These are phyloP conservation scores for Diadegma fenestrale DNA, from an alignment of 2,888 invertebrate genomes.

Conservation along the genomic window DNA sequence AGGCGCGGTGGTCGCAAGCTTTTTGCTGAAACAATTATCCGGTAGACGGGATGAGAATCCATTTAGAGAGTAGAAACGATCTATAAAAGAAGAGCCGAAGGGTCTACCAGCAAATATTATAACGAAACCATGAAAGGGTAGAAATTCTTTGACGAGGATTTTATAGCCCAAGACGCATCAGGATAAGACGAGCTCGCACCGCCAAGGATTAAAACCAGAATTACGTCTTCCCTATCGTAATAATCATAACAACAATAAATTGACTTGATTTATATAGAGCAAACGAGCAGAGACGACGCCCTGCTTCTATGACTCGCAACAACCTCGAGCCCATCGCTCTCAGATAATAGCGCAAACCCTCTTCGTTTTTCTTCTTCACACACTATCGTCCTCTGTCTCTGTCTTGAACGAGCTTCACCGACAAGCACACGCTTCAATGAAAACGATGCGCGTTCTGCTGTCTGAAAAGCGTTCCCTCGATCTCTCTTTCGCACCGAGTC, in stretches of 20 bases:
- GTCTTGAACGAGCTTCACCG: neutral
- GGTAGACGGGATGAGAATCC: conserved; percentile 33
- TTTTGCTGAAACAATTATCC: conserved; percentile 55
- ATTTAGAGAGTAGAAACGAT: conserved; percentile 33
- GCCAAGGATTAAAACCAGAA: conserved; percentile 61
- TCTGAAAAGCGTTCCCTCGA: neutral
- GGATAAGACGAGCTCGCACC: conserved; percentile 73
- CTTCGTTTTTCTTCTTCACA: conserved; percentile 25
- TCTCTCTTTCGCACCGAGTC: neutral
- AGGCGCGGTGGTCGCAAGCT: conserved; percentile 34
- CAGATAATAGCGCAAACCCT: conserved; percentile 52
- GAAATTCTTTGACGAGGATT: conserved; percentile 26
- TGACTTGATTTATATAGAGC: conserved; percentile 73
- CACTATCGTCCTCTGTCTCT: neutral
- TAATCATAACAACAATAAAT: conserved; percentile 19
- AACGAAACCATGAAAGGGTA: conserved; percentile 22
- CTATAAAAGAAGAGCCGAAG: conserved; percentile 23
- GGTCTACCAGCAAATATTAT: conserved; percentile 7
- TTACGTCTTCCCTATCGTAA: neutral
- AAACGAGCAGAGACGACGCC: conserved; percentile 54
- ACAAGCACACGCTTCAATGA: neutral
- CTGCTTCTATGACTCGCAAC: conserved; percentile 55
- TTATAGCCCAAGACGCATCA: conserved; percentile 64
- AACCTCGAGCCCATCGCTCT: conserved; percentile 31
- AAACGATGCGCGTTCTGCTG: neutral